Conservation (phyloP, 2,797 vertebrate species). For the Caiman crocodilus region DNA sequence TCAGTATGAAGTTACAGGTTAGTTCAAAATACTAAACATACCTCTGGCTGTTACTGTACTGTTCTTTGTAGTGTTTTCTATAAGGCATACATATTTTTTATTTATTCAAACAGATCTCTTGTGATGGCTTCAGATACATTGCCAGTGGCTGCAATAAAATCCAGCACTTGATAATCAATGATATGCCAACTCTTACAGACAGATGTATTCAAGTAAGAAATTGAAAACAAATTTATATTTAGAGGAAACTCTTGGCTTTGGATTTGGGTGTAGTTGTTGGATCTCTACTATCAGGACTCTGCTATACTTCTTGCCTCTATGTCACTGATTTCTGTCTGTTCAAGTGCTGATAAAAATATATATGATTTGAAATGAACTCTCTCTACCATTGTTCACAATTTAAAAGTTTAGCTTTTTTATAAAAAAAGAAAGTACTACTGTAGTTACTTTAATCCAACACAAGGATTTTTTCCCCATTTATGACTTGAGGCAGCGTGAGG, state of each 20-base stretch:
- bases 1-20: neutral
- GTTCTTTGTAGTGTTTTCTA: conserved; percentile 6
- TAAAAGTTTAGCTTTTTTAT: neutral
- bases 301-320: neutral
- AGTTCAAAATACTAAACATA: neutral
- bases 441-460: too few relatives aligned
- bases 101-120: conserved; percentile 82
- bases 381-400: neutral
- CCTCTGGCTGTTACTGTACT: neutral
- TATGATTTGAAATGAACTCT: neutral
- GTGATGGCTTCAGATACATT: conserved; percentile 84
- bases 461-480: too few relatives aligned
- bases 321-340: conserved; percentile 3
- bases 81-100: neutral
- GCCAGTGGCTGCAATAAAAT: conserved; percentile 82
- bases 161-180: conserved; percentile 84
- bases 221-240: neutral
- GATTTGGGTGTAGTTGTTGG: neutral
- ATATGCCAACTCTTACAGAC: conserved; percentile 86
- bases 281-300: neutral
- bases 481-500: too few relatives aligned
- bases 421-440: neutral
- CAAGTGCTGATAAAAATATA: neutral
- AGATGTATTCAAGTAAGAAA: conserved; percentile 83
- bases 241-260: neutral